Evolutionary conservation across 92 coral and sea anemone genomes (phyloP), one percentile per base, ranked within the genome.

Genomic region (Palythoa grandiflora): DNA sequence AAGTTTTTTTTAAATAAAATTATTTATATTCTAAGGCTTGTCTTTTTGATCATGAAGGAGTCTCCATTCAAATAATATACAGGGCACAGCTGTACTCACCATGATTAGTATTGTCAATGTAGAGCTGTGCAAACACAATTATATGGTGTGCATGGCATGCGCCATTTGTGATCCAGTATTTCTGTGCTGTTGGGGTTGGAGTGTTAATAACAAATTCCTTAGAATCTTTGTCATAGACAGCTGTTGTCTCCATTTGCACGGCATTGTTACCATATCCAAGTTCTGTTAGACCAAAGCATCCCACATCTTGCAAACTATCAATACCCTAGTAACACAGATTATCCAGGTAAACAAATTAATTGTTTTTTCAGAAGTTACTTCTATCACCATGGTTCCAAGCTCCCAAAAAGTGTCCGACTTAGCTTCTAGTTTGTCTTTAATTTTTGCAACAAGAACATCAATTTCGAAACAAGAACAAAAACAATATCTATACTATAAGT

Each of bases 191-290:
- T 39, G 96, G 87, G 75, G 81, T 93, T 28, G 98, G 98, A 2
- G 98, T 95, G 68, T 94, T 91, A 39, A 94, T 94, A 28, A 94
- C 78, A 47, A 93, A 93, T 84, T 94, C 96, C 71, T 91, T 53
- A 10, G 93, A 91, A 7, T 87, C 90, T 68, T 86, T 89, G 90
- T 94, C 98, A 68, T 93, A 94, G 0, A 89, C 88, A 35, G 96
- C 98, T 17, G 98, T 94, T 44, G 98, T 94, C 57, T 93, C 98
- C 98, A 94, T 94, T 85, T 94, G 96, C 5, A 94, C 95, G 8
- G 98, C 96, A 79, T 95, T 95, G 89, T 95, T 95, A 21, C 98
- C 98, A 93, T 95, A 95, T 6, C 98, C 98, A 65, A 95, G 98
- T 39, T 95, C 98, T 17, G 98, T 95, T 51, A 95, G 89, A 2